Evolutionary conservation across 2,888 invertebrate species (phyloP), one percentile per base, ranked within the genome.

Genomic region (Zelleria hepariella): DNA sequence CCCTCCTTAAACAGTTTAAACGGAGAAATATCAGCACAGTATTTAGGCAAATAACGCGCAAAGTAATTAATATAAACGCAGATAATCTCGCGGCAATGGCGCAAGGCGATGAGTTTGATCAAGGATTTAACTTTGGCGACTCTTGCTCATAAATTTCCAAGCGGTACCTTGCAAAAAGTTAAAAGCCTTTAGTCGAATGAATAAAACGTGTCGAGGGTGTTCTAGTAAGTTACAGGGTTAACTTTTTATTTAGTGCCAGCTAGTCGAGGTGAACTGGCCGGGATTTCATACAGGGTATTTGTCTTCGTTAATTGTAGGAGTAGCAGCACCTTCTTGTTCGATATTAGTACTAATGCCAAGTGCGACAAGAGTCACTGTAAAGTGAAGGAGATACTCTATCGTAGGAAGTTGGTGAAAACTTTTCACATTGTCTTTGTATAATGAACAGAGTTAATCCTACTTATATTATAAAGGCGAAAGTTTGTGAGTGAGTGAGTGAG

Each of bases 61-160:
- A 62, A 62, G 67, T 67, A 71, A 73, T 77, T 69, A 71, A 69
- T 72, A 75, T 76, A 71, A 68, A 62, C 65, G 60, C 64, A 70
- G 72, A 75, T 76, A 73, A 77, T 78, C 74, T 70, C 7, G 20
- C 62, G 59, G 65, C 70, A 68, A 66, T 65, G 63, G 64, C 65
- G 64, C 15, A 66, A 65, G 66, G 65, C 66, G 64, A 62, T 62
- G 73, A 78, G 70, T 78, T 78, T 78, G 74, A 80, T 78, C 74
- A 74, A 77, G 73, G 77, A 71, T 73, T 67, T 67, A 79, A 82
- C 75, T 82, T 80, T 72, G 67, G 62, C 70, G 74, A 73, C 71
- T 78, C 73, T 74, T 78, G 75, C 75, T 75, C 74, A 75, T 81
- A 80, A 82, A 80, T 81, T 77, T 68, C 64, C 63, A 61, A 60